phyloP scores from a whole-genome alignment of 1,140 invertebrate genomes.

The Rhyacophila brunnea region DNA sequence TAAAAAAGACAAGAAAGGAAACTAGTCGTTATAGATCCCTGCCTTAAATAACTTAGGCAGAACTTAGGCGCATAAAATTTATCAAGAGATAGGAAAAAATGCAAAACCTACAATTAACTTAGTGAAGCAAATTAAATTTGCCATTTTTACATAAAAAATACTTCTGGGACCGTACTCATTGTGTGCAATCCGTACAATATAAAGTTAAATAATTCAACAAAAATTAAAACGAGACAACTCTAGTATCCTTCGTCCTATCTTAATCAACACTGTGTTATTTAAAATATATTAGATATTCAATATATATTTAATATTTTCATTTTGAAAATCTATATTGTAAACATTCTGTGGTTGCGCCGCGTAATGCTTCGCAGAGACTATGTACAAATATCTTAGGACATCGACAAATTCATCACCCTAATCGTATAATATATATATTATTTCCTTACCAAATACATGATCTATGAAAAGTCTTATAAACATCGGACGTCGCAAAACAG shows the following conservation, averaged over 20 bases:
- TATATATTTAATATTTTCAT: constrained; percentile 19
- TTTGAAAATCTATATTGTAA: constrained; percentile 11
- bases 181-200: constrained; percentile 1
- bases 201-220: constrained; percentile 15
- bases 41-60: constrained; percentile 1
- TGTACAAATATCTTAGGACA: constrained; percentile 20
- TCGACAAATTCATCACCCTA: constrained; percentile 10
- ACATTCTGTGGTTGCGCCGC: constrained; percentile 1
- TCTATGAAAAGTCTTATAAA: constrained; percentile 36
- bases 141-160: constrained; percentile 31
- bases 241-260: not conserved
- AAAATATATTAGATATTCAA: constrained; percentile 27
- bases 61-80: constrained; percentile 7
- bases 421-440: constrained; percentile 32
- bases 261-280: constrained; percentile 27
- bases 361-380: constrained; percentile 5
- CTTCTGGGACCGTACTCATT: constrained; percentile 15
- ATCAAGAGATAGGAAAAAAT: constrained; percentile 28
- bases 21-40: constrained; percentile 10
- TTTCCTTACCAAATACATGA: constrained; percentile 28
- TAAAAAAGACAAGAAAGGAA: constrained; percentile 33
- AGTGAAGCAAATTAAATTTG: constrained; percentile 32
- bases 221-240: constrained; percentile 16
- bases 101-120: constrained; percentile 31
- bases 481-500: constrained; percentile 29